A percentile compares a stretch with the other conserved stretches of the same genome.
phyloP scores from a whole-genome alignment of 2,888 invertebrate species.

The Melanargia galathea region DNA sequence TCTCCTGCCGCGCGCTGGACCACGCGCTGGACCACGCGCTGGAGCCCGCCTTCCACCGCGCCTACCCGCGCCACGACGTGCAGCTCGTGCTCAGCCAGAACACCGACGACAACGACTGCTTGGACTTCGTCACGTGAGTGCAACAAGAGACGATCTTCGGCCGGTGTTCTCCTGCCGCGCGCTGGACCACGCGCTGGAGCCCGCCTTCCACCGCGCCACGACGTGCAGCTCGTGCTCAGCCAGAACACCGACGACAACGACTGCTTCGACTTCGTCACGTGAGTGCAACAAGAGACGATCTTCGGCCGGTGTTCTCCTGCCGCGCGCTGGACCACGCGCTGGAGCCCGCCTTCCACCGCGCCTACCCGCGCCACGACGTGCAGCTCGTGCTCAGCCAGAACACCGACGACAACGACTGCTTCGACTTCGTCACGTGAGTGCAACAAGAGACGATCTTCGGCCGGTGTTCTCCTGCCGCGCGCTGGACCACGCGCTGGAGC shows the following conservation, averaged over 20 bases:
- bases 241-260: slow-evolving; percentile 85
- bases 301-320: too few species aligned
- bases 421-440: slow-evolving; percentile 84
- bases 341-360: background rate
- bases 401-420: slow-evolving; percentile 83
- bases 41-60: background rate
- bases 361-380: too few species aligned
- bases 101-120: slow-evolving; percentile 83
- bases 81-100: too few species aligned
- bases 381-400: too few species aligned
- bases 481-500: slow-evolving; percentile 89
- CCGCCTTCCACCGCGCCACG: slow-evolving; percentile 90
- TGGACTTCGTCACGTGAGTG: slow-evolving; percentile 84
- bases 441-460: too few species aligned
- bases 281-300: too few species aligned
- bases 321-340: slow-evolving; percentile 47
- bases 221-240: slow-evolving; percentile 86
- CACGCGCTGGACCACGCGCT: slow-evolving; percentile 59
- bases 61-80: too few species aligned
- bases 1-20: too few species aligned
- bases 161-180: too few species aligned
- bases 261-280: slow-evolving; percentile 88
- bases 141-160: too few species aligned
- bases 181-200: slow-evolving; percentile 89
- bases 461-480: too few species aligned